Conservation (phyloP, 2,888 invertebrate genomes). For the Candidula unifasciata region DNA sequence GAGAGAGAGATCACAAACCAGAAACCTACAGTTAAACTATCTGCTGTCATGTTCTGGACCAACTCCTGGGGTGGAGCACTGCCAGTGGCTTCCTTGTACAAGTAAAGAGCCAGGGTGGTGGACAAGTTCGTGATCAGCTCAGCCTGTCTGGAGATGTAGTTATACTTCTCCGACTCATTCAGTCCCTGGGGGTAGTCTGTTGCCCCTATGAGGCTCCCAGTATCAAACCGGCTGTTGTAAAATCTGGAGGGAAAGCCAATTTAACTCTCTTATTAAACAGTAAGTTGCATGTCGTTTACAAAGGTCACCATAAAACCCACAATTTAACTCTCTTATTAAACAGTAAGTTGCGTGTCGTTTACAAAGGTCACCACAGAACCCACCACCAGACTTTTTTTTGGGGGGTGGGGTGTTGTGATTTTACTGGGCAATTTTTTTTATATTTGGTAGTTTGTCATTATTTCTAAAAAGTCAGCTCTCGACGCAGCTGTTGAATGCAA, state of each 20-base stretch:
- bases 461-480: too few relatives aligned
- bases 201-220: constrained; percentile 60
- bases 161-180: constrained; percentile 60
- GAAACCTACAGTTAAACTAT: constrained; percentile 42
- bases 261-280: background rate
- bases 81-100: constrained; percentile 66
- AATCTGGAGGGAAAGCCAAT: constrained; percentile 59
- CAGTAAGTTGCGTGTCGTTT: too few relatives aligned
- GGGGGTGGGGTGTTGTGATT: too few relatives aligned
- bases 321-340: too few relatives aligned
- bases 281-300: too few relatives aligned
- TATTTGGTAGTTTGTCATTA: too few relatives aligned
- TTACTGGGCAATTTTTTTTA: too few relatives aligned
- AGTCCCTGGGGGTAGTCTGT: constrained; percentile 54
- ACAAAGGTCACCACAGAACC: too few relatives aligned
- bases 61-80: constrained; percentile 53
- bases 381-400: too few relatives aligned
- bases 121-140: constrained; percentile 60
- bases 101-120: constrained; percentile 64
- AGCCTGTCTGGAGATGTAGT: constrained; percentile 67
- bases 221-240: constrained; percentile 74
- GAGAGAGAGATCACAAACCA: background rate
- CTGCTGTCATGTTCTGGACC: constrained; percentile 49
- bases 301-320: too few relatives aligned
- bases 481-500: too few relatives aligned